These are phyloP conservation scores for Quiscalus mexicanus DNA, from an alignment of 2,113 vertebrate species.

Conservation along the genomic window DNA sequence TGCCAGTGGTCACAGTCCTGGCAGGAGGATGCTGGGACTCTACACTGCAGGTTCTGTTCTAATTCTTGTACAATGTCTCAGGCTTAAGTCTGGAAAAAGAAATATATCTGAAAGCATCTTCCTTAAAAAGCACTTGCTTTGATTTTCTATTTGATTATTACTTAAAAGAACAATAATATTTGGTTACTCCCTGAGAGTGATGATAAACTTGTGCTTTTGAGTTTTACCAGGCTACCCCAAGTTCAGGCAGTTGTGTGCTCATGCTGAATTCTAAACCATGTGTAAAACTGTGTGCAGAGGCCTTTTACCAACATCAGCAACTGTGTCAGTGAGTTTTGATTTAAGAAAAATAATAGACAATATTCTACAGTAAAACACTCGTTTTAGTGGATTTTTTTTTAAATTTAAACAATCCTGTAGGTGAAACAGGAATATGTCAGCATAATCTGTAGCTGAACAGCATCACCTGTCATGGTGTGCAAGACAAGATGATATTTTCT, in stretches of 20 bases:
- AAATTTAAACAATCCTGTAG: not conserved
- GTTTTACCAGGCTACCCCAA: not conserved
- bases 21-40: not conserved
- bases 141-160: not conserved
- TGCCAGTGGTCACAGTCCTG: constrained; percentile 15
- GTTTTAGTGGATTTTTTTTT: not conserved
- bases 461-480: not conserved
- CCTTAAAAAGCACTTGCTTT: not conserved
- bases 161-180: not conserved
- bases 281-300: not conserved
- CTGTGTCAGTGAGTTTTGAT: not conserved
- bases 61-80: not conserved
- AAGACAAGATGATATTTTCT: not conserved
- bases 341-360: not conserved
- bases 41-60: not conserved
- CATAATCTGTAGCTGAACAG: not conserved
- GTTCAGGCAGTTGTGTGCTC: not conserved
- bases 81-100: not conserved
- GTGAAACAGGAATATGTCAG: not conserved
- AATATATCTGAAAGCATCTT: not conserved
- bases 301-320: not conserved
- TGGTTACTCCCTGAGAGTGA: not conserved
- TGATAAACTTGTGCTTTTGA: not conserved
- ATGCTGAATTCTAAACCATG: not conserved
- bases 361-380: not conserved